Conservation (phyloP, 2,888 invertebrate species). For the Stenodera caucasica region DNA sequence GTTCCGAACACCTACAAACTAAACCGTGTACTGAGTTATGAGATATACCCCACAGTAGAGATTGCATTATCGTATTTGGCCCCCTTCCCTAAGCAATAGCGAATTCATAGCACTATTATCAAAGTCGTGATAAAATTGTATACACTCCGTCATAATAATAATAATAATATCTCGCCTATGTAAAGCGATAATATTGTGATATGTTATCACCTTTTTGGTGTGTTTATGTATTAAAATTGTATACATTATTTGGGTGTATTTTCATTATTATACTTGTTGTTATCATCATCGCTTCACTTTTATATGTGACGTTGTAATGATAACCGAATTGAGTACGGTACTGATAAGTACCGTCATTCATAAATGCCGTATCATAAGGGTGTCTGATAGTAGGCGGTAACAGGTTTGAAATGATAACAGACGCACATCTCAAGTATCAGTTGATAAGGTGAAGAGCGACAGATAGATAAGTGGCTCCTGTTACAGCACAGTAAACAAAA, state of each 20-base stretch:
- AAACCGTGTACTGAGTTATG: slow-evolving; percentile 42
- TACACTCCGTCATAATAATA: slow-evolving; percentile 53
- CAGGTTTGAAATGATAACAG: too few species aligned
- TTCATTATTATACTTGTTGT: slow-evolving; percentile 8
- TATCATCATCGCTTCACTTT: not conserved
- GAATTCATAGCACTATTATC: slow-evolving; percentile 52
- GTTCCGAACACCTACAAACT: slow-evolving; percentile 42
- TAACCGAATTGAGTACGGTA: too few species aligned
- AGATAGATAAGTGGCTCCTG: too few species aligned
- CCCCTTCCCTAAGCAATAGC: slow-evolving; percentile 51
- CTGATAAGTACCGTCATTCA: not conserved
- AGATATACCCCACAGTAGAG: slow-evolving; percentile 44
- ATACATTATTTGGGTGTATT: slow-evolving; percentile 45
- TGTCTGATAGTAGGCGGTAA: not conserved
- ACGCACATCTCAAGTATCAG: too few species aligned
- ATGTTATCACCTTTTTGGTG: slow-evolving; percentile 51
- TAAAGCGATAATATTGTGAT: slow-evolving; percentile 46
- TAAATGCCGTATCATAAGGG: not conserved
- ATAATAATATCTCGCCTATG: slow-evolving; percentile 39
- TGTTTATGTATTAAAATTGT: not conserved
- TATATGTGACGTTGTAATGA: not conserved
- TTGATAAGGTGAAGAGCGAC: too few species aligned
- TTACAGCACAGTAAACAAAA: too few species aligned
- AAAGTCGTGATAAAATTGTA: slow-evolving; percentile 52
- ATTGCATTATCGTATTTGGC: slow-evolving; percentile 46